Evolutionary conservation across 2,888 invertebrate genomes (phyloP).

Genomic region (Melanotus villosus): DNA sequence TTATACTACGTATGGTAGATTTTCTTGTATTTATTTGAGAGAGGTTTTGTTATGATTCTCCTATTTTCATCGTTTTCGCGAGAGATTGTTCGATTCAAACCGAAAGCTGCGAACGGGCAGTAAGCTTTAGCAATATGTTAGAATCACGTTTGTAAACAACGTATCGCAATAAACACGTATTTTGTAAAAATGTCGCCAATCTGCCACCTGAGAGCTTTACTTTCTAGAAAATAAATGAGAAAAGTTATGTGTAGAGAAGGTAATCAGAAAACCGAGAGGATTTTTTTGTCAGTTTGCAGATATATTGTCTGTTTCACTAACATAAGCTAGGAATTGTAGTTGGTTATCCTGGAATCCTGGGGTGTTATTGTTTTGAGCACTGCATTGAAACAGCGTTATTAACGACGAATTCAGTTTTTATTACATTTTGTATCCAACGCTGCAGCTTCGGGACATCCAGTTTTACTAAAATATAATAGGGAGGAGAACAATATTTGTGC

Average conservation of each 20-base stretch:
- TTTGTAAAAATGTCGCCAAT: slow-evolving; percentile 23
- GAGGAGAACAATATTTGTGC: slow-evolving; percentile 24
- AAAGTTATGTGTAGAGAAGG: neutral
- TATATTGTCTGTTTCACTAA: neutral
- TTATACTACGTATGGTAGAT: neutral
- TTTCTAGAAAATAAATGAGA: slow-evolving; percentile 5
- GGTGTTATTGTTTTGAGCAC: slow-evolving; percentile 5
- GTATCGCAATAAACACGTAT: slow-evolving; percentile 19
- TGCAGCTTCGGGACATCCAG: neutral
- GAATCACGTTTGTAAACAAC: slow-evolving; percentile 46
- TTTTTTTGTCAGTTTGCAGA: neutral
- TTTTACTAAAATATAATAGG: slow-evolving; percentile 22
- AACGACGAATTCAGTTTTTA: slow-evolving; percentile 9
- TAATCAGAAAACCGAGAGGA: neutral
- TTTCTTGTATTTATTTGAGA: slow-evolving; percentile 5
- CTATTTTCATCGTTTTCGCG: slow-evolving; percentile 5
- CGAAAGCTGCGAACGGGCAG: slow-evolving; percentile 27
- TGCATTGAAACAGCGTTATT: slow-evolving; percentile 19
- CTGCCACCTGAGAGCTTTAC: slow-evolving; percentile 5
- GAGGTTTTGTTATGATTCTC: slow-evolving; percentile 11
- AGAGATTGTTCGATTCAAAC: slow-evolving; percentile 15
- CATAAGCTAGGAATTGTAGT: neutral
- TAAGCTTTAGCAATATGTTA: slow-evolving; percentile 41
- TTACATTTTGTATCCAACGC: slow-evolving; percentile 12
- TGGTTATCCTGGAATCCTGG: neutral